These are phyloP conservation scores for Drosophila nasuta DNA, from an alignment of 1,140 invertebrate species.

Conservation along the genomic window DNA sequence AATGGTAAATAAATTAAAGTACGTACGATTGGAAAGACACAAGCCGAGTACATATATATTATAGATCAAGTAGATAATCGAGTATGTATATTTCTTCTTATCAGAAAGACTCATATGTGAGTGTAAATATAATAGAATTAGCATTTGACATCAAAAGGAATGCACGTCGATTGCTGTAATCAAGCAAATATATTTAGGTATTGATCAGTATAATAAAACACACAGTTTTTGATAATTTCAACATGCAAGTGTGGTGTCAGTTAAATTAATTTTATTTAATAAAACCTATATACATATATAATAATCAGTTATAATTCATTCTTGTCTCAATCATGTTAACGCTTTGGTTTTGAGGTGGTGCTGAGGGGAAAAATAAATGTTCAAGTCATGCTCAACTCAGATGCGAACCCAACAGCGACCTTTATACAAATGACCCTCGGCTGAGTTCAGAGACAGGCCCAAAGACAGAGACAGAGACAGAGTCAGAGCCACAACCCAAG, in stretches of 20 bases:
- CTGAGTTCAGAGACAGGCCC: background rate
- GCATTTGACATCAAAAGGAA: slow-evolving; percentile 29
- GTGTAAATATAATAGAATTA: slow-evolving; percentile 5
- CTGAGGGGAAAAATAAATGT: slow-evolving; percentile 51
- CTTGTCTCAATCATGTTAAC: background rate
- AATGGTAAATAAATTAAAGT: slow-evolving; percentile 36
- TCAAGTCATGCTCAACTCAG: slow-evolving; percentile 51
- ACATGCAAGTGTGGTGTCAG: slow-evolving; percentile 52
- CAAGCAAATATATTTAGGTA: slow-evolving; percentile 59
- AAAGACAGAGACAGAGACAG: background rate
- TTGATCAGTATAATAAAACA: slow-evolving; percentile 57
- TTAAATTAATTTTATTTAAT: slow-evolving; percentile 69
- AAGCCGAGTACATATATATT: slow-evolving; percentile 1
- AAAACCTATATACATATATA: slow-evolving; percentile 23
- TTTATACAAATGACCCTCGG: slow-evolving; percentile 50
- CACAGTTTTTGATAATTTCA: slow-evolving; percentile 57
- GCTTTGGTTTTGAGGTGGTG: too few relatives aligned
- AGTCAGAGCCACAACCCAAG: background rate
- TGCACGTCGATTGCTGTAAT: slow-evolving; percentile 56
- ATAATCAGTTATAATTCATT: background rate
- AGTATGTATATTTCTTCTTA: slow-evolving; percentile 22
- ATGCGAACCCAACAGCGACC: slow-evolving; percentile 36
- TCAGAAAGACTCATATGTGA: slow-evolving; percentile 5
- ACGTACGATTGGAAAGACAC: background rate
- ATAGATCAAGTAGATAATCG: slow-evolving; percentile 27